phyloP scores from a whole-genome alignment of 2,113 vertebrate genomes.

The Vicugna pacos region DNA sequence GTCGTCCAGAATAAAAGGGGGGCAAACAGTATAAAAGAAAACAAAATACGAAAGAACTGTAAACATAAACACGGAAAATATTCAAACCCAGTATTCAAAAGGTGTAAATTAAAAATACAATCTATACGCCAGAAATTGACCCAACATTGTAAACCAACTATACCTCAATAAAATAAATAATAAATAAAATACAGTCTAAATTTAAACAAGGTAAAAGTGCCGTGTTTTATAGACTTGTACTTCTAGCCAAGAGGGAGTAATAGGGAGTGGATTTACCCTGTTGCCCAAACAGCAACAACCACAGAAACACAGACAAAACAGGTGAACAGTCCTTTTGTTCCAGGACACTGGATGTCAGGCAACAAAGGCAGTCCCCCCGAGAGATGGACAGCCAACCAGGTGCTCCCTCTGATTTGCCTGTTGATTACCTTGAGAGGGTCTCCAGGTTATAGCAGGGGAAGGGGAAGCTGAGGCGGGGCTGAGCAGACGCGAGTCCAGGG shows the following conservation, averaged over 20 bases:
- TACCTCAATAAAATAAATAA: too few relatives aligned
- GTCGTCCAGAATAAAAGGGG: neutral
- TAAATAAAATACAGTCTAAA: neutral
- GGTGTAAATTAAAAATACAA: neutral
- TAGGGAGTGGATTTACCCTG: neutral
- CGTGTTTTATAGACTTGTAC: neutral
- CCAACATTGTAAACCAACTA: too few relatives aligned
- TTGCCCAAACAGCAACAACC: neutral
- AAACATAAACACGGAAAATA: neutral
- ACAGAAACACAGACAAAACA: neutral
- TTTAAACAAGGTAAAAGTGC: constrained; percentile 2
- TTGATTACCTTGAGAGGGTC: neutral
- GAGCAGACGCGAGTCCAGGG: neutral
- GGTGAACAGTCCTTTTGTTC: neutral
- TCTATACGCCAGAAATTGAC: neutral
- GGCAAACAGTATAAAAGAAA: neutral
- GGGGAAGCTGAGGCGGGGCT: neutral
- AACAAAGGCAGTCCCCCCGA: neutral
- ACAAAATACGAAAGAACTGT: neutral
- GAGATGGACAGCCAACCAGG: neutral
- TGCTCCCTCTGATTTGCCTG: neutral
- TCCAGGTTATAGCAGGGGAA: neutral
- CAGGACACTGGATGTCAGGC: neutral
- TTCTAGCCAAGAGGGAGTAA: neutral
- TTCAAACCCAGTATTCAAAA: neutral